These are phyloP conservation scores for Erinaceus europaeus DNA, from an alignment of 2,113 vertebrate species.

Conservation along the genomic window DNA sequence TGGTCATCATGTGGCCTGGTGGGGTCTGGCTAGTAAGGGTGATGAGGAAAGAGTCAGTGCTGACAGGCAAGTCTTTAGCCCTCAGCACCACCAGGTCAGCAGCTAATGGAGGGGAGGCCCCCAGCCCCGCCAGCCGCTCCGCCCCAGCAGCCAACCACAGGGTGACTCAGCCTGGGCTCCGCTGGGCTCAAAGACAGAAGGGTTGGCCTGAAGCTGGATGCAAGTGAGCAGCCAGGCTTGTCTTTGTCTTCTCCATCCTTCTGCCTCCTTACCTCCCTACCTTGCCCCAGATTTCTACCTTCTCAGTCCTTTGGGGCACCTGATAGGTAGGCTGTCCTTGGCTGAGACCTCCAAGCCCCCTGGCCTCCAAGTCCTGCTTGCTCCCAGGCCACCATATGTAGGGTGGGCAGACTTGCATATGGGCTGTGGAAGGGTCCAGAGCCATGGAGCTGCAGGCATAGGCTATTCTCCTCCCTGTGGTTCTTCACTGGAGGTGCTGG, in stretches of 20 bases:
- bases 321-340: too few species aligned
- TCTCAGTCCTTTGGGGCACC: too few species aligned
- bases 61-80: too few species aligned
- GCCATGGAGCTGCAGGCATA: not conserved
- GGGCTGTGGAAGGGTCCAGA: not conserved
- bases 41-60: not conserved
- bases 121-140: not conserved
- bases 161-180: slow-evolving; percentile 41
- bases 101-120: not conserved
- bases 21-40: not conserved
- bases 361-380: not conserved
- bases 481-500: not conserved
- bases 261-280: not conserved
- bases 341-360: not conserved
- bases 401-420: not conserved
- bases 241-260: not conserved
- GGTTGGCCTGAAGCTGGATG: not conserved
- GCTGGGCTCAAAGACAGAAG: not conserved
- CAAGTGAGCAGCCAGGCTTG: not conserved
- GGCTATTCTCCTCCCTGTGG: not conserved
- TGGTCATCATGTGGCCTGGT: not conserved
- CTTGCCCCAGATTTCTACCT: too few species aligned
- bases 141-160: not conserved
- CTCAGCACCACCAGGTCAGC: not conserved
- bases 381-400: not conserved